Conservation (phyloP, 2,113 vertebrate genomes). For the Condylura cristata region DNA sequence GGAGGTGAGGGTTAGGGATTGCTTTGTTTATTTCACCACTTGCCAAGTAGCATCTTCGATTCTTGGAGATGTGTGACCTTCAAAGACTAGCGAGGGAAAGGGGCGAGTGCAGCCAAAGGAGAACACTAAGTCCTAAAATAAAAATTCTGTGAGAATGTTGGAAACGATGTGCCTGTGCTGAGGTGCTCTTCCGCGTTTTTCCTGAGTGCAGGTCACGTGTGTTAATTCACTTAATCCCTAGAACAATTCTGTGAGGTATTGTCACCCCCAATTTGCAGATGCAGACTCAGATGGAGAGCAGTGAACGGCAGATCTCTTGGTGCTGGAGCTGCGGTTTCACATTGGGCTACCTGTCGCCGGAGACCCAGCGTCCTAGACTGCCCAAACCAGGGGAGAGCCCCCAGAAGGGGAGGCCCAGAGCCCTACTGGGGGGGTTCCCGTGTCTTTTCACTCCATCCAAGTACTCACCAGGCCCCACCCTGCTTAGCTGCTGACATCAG, state of each 20-base stretch:
- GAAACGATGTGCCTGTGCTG: not conserved
- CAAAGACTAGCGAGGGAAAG: slow-evolving; percentile 3
- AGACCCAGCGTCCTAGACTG: not conserved
- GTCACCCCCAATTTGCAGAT: not conserved
- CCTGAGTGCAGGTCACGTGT: not conserved
- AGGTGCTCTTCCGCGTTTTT: not conserved
- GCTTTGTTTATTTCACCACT: not conserved
- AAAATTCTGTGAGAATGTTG: slow-evolving; percentile 26
- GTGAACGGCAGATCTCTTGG: not conserved
- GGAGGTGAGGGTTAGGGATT: slow-evolving; percentile 23
- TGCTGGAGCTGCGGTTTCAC: not conserved
- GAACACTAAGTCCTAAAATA: not conserved
- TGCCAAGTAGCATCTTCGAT: not conserved
- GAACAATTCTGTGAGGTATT: not conserved
- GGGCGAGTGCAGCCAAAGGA: slow-evolving; percentile 29
- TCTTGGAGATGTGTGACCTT: not conserved
- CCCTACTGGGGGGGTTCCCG: not conserved
- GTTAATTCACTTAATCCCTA: slow-evolving; percentile 22
- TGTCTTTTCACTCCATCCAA: not conserved
- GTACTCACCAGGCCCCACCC: too few species aligned
- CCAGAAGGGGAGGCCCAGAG: not conserved
- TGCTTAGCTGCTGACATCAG: too few species aligned
- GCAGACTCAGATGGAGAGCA: not conserved
- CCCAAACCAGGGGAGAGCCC: not conserved
- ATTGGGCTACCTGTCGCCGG: not conserved